Evolutionary conservation across 2,797 vertebrate genomes (phyloP).

Genomic region (Muscicapa striata): DNA sequence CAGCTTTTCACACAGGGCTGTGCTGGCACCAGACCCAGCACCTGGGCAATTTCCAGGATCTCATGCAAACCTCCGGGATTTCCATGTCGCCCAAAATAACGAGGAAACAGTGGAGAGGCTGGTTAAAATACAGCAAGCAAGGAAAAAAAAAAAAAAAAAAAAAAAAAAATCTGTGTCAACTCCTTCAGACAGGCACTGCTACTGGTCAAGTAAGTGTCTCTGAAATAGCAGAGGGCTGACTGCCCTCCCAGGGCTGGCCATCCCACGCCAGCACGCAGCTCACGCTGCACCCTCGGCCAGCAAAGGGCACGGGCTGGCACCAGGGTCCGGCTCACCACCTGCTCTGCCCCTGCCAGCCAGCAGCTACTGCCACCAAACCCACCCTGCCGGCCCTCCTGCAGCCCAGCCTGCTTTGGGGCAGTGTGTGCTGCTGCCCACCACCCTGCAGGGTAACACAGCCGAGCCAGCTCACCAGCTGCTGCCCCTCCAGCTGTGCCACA

Average conservation of each 20-base stretch:
- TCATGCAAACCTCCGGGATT: not conserved
- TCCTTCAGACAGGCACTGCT: not conserved
- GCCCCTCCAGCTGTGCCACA: not conserved
- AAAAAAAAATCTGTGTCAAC: not conserved
- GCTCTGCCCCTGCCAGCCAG: not conserved
- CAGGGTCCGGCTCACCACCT: fast-evolving
- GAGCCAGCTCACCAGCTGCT: fast-evolving
- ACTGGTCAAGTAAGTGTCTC: not conserved
- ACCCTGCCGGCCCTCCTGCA: fast-evolving
- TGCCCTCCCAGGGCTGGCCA: fast-evolving
- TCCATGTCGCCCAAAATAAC: not conserved
- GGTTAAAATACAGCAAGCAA: slow-evolving; percentile 6
- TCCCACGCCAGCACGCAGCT: fast-evolving
- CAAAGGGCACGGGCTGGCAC: not conserved
- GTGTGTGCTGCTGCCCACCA: fast-evolving
- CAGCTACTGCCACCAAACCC: not conserved
- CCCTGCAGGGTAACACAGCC: fast-evolving
- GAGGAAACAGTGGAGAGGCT: not conserved
- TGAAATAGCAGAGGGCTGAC: not conserved
- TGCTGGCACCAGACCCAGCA: not conserved
- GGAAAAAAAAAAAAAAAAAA: not conserved
- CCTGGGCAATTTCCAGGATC: slow-evolving; percentile 17
- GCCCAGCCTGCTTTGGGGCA: not conserved
- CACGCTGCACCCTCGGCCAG: fast-evolving
- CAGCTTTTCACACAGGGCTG: not conserved